phyloP scores from a whole-genome alignment of 1,140 invertebrate species.

The Drosophila tropicalis region DNA sequence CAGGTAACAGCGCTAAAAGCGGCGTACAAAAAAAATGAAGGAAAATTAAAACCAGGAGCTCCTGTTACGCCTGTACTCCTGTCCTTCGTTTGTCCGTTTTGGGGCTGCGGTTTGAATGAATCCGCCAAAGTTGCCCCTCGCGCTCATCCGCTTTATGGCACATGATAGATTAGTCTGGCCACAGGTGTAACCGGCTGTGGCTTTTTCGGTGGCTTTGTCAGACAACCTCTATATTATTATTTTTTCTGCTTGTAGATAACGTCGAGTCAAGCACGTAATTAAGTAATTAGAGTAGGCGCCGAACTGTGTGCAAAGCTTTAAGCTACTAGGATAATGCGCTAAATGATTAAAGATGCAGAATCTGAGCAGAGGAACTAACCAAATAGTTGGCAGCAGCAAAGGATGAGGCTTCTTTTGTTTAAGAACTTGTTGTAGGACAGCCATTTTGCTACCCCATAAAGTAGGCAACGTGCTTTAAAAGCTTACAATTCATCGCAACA shows the following conservation, averaged over 20 bases:
- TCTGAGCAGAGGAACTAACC: neutral
- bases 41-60: conserved; percentile 21
- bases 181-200: conserved; percentile 64
- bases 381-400: neutral
- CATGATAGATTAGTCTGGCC: conserved; percentile 78
- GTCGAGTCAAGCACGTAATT: conserved; percentile 45
- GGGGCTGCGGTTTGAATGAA: neutral
- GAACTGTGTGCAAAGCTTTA: conserved; percentile 28
- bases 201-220: conserved; percentile 51
- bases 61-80: conserved; percentile 3
- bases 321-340: conserved; percentile 10
- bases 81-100: neutral
- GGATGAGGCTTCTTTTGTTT: too few species aligned
- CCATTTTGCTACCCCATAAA: conserved; percentile 20
- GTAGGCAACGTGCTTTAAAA: conserved; percentile 48
- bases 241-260: conserved; percentile 30
- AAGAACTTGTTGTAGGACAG: neutral
- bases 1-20: conserved; percentile 38
- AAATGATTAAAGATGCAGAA: conserved; percentile 1
- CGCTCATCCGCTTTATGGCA: conserved; percentile 67
- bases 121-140: conserved; percentile 16
- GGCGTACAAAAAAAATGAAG: conserved; percentile 26
- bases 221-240: conserved; percentile 21
- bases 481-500: conserved; percentile 26
- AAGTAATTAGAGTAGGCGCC: conserved; percentile 52